Percentiles rank a stretch among this genome's conserved stretches.
Conservation (phyloP, 2,888 invertebrate genomes). For the Physocephala rufipes region DNA sequence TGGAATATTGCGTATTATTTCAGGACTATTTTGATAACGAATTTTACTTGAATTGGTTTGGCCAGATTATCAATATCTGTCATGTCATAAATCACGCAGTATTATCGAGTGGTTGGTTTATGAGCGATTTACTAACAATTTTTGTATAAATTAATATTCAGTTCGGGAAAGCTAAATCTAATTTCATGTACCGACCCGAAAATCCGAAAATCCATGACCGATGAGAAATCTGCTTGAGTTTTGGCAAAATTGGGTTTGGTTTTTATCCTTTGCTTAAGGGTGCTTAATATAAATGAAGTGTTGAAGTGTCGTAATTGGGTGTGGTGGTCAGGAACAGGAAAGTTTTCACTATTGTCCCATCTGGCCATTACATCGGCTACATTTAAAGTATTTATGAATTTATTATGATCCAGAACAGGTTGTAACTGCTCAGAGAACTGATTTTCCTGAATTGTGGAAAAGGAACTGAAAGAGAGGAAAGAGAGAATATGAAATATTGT, state of each 20-base stretch:
- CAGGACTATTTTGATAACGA: not conserved
- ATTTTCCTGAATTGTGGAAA: not conserved
- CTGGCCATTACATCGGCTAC: slow-evolving; percentile 68
- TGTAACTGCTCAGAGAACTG: not conserved
- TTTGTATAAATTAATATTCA: slow-evolving; percentile 33
- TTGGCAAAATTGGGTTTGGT: slow-evolving; percentile 39
- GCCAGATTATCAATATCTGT: slow-evolving; percentile 73
- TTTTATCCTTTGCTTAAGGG: slow-evolving; percentile 30
- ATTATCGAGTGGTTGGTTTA: slow-evolving; percentile 55
- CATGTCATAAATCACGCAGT: slow-evolving; percentile 74
- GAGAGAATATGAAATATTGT: no score
- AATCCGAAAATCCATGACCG: no score
- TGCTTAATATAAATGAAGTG: slow-evolving; percentile 68
- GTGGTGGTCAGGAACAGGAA: slow-evolving; percentile 68
- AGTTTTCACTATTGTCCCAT: slow-evolving; percentile 71
- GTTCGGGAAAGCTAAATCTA: slow-evolving; percentile 34
- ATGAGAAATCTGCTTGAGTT: slow-evolving; percentile 40
- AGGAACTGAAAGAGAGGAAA: not conserved
- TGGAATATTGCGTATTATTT: not conserved
- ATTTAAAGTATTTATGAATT: not conserved
- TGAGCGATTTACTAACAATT: slow-evolving; percentile 50
- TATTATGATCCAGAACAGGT: not conserved
- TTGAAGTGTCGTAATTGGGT: slow-evolving; percentile 64
- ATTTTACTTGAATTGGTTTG: slow-evolving; percentile 63
- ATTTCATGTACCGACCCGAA: slow-evolving; percentile 40